Percentiles rank a stretch among this genome's conserved stretches.
Conservation (phyloP, 37 sponge, comb jelly and placozoan genomes). For the Bolinopsis microptera region DNA sequence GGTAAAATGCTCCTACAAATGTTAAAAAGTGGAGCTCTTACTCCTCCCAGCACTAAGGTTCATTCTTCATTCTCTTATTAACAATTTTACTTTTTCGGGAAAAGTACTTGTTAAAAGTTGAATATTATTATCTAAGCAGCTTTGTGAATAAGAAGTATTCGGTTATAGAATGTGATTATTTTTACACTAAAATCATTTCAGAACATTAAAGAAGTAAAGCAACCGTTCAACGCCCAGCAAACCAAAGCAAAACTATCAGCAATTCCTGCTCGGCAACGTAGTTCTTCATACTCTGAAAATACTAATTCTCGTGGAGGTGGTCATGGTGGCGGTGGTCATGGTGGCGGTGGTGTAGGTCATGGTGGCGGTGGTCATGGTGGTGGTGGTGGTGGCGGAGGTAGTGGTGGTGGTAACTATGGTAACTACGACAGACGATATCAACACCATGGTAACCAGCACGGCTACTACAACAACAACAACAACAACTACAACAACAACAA, state of each 20-base stretch:
- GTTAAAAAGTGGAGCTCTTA: constrained; percentile 56
- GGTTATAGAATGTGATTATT: too few relatives aligned
- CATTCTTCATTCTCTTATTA: too few relatives aligned
- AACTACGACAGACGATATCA: neutral
- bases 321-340: neutral
- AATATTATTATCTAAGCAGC: too few relatives aligned
- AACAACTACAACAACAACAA: constrained; percentile 1
- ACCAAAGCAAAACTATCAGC: constrained; percentile 55
- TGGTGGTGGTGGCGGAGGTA: too few relatives aligned
- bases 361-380: too few relatives aligned
- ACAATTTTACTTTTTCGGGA: too few relatives aligned
- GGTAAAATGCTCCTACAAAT: constrained; percentile 61
- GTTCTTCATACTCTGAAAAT: constrained; percentile 40
- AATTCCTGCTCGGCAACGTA: constrained; percentile 49
- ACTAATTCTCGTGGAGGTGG: constrained; percentile 2
- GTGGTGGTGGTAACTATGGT: neutral
- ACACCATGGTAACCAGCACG: constrained; percentile 46
- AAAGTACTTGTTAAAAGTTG: too few relatives aligned
- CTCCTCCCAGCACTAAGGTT: constrained; percentile 31
- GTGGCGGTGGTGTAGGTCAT: too few relatives aligned
- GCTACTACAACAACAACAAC: neutral
- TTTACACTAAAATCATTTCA: too few relatives aligned
- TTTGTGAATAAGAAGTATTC: too few relatives aligned
- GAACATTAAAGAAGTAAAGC: neutral
- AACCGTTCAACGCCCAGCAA: constrained; percentile 58